Evolutionary conservation across 2,797 vertebrate genomes (phyloP).

Genomic region (Myotis daubentonii): DNA sequence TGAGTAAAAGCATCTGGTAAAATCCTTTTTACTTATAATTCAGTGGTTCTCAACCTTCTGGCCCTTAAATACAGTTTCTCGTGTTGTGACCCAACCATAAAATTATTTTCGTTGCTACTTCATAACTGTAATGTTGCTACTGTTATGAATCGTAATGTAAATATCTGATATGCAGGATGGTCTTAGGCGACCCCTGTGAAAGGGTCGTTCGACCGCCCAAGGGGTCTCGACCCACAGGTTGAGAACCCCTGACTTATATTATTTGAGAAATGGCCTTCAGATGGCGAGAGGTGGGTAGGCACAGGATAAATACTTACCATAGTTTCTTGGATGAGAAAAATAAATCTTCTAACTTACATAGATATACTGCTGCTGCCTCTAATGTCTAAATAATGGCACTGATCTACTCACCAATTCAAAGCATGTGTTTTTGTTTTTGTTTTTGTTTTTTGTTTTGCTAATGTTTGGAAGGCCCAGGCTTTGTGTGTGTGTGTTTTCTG

Average conservation of each 20-base stretch:
- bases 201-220: too few species aligned
- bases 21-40: background rate
- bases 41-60: too few species aligned
- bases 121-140: too few species aligned
- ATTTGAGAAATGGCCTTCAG: conserved; percentile 47
- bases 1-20: conserved; percentile 45
- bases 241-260: background rate
- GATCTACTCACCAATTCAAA: background rate
- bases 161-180: too few species aligned
- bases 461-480: background rate
- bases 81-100: too few species aligned
- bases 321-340: conserved; percentile 33
- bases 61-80: too few species aligned
- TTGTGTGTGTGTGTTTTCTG: conserved; percentile 19
- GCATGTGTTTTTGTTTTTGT: background rate
- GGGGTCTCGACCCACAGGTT: too few species aligned
- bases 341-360: conserved; percentile 6
- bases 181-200: too few species aligned
- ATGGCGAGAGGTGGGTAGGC: background rate
- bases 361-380: background rate
- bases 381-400: background rate
- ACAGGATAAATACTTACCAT: conserved; percentile 8
- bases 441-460: background rate
- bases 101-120: too few species aligned
- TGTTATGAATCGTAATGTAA: too few species aligned